Conservation (phyloP, 2,113 vertebrate species). For the Corythaeola cristata region DNA sequence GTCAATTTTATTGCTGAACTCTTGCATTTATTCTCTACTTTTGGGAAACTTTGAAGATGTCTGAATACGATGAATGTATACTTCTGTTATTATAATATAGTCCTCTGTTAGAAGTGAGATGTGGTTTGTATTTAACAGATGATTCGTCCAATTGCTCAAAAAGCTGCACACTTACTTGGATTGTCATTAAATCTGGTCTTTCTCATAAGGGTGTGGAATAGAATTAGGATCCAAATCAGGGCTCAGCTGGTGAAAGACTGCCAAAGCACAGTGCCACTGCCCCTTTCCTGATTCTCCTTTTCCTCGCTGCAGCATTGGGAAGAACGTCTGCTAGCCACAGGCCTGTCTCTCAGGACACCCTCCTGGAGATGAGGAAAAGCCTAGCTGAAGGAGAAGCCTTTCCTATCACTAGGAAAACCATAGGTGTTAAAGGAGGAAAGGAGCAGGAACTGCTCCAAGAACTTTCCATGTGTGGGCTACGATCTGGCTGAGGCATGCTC, state of each 20-base stretch:
- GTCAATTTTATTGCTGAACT: not conserved
- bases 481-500: not conserved
- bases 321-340: not conserved
- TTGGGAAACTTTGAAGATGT: not conserved
- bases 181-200: not conserved
- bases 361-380: not conserved
- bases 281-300: not conserved
- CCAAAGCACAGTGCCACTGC: not conserved
- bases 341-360: not conserved
- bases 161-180: not conserved
- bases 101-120: not conserved
- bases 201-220: not conserved
- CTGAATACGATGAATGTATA: not conserved
- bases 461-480: not conserved
- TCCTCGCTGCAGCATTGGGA: not conserved
- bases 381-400: not conserved
- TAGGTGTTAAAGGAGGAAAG: not conserved
- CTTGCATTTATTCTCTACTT: not conserved
- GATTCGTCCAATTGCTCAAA: not conserved
- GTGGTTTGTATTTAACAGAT: not conserved
- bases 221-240: not conserved
- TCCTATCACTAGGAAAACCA: not conserved
- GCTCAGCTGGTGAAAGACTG: not conserved
- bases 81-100: not conserved
- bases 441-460: not conserved